A percentile compares a stretch with the other conserved stretches of the same genome.
These are phyloP conservation scores for Lacerta bilineata DNA, from an alignment of 2,797 vertebrate genomes.

Conservation along the genomic window DNA sequence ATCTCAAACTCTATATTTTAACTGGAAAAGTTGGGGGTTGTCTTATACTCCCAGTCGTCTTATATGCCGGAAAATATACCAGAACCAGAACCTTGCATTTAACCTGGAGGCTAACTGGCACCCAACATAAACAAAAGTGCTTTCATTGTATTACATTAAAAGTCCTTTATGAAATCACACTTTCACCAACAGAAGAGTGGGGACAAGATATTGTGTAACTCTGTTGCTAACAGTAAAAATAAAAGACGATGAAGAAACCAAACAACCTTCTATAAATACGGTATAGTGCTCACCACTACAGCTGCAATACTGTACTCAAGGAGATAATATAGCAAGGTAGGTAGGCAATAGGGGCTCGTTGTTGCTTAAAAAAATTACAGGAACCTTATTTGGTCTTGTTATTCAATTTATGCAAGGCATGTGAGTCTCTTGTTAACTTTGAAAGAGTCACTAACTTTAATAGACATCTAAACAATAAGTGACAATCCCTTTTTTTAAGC, in stretches of 20 bases:
- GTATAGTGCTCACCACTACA: background rate
- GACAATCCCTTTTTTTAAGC: background rate
- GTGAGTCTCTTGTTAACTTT: background rate
- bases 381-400: background rate
- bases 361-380: background rate
- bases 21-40: no score
- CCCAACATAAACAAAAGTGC: background rate
- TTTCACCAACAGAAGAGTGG: background rate
- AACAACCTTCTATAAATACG: background rate
- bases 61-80: no score
- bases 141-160: background rate
- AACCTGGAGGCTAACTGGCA: no score
- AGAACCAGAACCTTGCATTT: no score
- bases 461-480: slow-evolving; percentile 11
- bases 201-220: background rate
- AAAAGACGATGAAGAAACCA: background rate
- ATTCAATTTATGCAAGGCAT: background rate
- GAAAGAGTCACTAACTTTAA: slow-evolving; percentile 22
- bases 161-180: background rate
- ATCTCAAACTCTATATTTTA: no score
- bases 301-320: background rate
- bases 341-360: background rate
- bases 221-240: background rate
- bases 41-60: no score
- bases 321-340: background rate